phyloP scores from a whole-genome alignment of 2,888 invertebrate species.

The Drosophila nr. perissopoda region DNA sequence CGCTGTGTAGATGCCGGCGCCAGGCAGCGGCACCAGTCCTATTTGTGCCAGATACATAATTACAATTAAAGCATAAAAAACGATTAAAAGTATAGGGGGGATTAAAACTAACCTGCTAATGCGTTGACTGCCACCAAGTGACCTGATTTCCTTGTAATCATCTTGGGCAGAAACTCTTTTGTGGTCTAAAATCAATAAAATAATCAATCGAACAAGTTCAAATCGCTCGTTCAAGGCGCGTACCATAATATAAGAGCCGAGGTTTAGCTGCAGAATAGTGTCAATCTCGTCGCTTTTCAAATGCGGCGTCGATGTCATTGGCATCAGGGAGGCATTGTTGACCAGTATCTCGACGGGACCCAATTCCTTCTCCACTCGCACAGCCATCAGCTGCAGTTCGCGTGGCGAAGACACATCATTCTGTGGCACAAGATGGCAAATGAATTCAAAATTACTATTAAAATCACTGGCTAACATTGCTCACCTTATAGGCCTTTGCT shows the following conservation, averaged over 20 bases:
- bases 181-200: slow-evolving; percentile 78
- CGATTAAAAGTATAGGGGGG: fast-evolving
- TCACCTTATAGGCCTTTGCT: slow-evolving; percentile 83
- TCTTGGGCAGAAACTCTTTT: slow-evolving; percentile 84
- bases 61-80: background rate
- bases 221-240: slow-evolving; percentile 4
- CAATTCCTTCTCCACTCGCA: slow-evolving; percentile 83
- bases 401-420: slow-evolving; percentile 84
- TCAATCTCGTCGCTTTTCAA: slow-evolving; percentile 84
- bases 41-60: background rate
- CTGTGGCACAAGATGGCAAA: slow-evolving; percentile 46
- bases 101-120: slow-evolving; percentile 78
- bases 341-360: slow-evolving; percentile 85
- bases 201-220: background rate
- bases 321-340: slow-evolving; percentile 85
- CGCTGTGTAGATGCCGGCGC: slow-evolving; percentile 84
- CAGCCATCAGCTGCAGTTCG: slow-evolving; percentile 81
- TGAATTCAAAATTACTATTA: background rate
- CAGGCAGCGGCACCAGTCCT: slow-evolving; percentile 83
- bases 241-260: slow-evolving; percentile 85
- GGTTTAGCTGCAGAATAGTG: slow-evolving; percentile 84
- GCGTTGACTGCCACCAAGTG: slow-evolving; percentile 85
- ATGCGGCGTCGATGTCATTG: slow-evolving; percentile 83
- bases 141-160: slow-evolving; percentile 84
- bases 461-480: background rate